Base-by-base conservation (phyloP, 2,113 vertebrate genomes). In the Calidris pygmaea region DNA sequence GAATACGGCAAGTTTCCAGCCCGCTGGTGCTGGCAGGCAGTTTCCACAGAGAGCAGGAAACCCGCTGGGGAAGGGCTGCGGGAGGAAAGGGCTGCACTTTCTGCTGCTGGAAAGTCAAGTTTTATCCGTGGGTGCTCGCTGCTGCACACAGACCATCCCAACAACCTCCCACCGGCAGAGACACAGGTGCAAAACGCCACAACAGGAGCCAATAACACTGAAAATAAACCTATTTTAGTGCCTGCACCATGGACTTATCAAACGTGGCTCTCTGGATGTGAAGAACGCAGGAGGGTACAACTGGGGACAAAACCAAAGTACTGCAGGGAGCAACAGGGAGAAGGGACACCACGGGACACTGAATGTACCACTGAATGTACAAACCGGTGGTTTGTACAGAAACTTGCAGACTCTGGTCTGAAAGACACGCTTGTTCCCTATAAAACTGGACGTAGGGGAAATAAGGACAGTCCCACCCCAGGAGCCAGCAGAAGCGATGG, bases 41-140 rank as follows among this genome's bases (percentile, higher is more conserved):
- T 96, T 96, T 94, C 94, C 83, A 86, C 1, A 21, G 87, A 2
- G 24, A 95, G 32, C 72, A 71, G 87, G 79, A 41, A 88, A 83
- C 2, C 4, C 4, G 4, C 50, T 9, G 29, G 37, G 87, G 85
- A 91, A 79, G 79, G 68, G 68, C 59, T 85, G 86, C 21, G 21
- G n/a, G 52, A 20, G 47, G 47, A 47, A 47, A 47, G 34, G 53
- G 48, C 45, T 82, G 35, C 12, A 6, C 22, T 11, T 55, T 37
- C 48, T 41, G 34, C 59, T 74, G 41, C 74, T 71, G 32, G 14
- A 18, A 32, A 71, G 45, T 37, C 89, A 43, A 43, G 70, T 27
- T 76, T 2, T 8, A 43, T 19, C 22, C 7, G 1, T 2, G 47
- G 29, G 53, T 22, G 34, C 11, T 73, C 27, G 6, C 32, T 24